phyloP scores from a whole-genome alignment of 2,888 invertebrate species.

The Ceramica pisi region DNA sequence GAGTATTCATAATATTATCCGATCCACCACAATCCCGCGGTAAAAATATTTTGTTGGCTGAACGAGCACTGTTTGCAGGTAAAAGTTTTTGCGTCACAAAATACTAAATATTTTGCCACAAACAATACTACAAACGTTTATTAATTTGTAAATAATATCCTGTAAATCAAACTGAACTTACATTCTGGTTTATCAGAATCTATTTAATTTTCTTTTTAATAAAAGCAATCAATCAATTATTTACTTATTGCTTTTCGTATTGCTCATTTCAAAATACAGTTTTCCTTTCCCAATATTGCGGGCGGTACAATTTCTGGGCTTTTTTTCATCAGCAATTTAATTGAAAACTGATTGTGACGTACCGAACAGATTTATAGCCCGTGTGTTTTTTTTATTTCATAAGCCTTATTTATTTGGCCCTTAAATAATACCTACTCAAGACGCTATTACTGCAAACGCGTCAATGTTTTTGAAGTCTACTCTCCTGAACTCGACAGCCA shows the following conservation, averaged over 20 bases:
- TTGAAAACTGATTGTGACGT: constrained; percentile 34
- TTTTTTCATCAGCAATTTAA: constrained; percentile 46
- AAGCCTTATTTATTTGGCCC: neutral
- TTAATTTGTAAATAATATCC: neutral
- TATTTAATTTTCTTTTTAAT: constrained; percentile 26
- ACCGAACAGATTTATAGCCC: constrained; percentile 17
- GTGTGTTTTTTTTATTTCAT: neutral
- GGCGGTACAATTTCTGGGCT: neutral
- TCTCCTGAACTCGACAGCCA: too few species aligned
- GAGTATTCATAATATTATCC: constrained; percentile 27
- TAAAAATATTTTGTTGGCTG: constrained; percentile 9
- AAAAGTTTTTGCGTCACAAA: neutral
- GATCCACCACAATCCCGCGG: constrained; percentile 7
- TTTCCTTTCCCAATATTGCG: constrained; percentile 30
- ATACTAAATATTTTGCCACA: neutral
- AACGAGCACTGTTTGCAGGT: constrained; percentile 10
- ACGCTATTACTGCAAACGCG: neutral
- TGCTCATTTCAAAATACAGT: constrained; percentile 36
- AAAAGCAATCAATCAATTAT: constrained; percentile 36
- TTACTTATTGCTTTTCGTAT: constrained; percentile 41
- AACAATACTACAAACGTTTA: neutral
- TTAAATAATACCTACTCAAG: neutral
- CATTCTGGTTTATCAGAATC: constrained; percentile 10
- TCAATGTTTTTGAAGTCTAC: too few species aligned
- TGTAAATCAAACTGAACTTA: constrained; percentile 9